Evolutionary conservation across 2,113 vertebrate genomes (phyloP).

Genomic region (Cryptotis parvus): DNA sequence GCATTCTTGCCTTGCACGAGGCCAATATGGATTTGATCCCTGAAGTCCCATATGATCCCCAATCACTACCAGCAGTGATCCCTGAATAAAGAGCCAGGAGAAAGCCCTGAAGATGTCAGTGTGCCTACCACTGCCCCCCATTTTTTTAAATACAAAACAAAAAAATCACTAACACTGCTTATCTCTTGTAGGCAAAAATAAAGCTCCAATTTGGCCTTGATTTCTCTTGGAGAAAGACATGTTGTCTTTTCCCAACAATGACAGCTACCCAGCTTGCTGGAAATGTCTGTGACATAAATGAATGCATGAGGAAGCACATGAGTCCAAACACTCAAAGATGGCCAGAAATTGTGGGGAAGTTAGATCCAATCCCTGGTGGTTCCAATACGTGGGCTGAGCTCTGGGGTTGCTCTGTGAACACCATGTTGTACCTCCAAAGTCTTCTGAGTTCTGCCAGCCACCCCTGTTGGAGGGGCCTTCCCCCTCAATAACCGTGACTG

Average conservation of each 20-base stretch:
- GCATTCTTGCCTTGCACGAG: too few relatives aligned
- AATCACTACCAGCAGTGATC: too few relatives aligned
- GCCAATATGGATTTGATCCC: too few relatives aligned
- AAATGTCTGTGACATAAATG: background rate
- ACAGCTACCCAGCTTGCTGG: background rate
- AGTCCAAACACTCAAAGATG: background rate
- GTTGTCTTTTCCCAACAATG: background rate
- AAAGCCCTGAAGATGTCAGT: too few relatives aligned
- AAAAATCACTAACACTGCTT: background rate
- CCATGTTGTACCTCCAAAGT: slow-evolving; percentile 36
- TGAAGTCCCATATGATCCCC: too few relatives aligned
- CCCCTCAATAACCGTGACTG: slow-evolving; percentile 81
- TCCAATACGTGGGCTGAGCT: background rate
- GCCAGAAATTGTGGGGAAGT: background rate
- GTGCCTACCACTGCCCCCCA: too few relatives aligned
- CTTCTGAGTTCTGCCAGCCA: slow-evolving; percentile 37
- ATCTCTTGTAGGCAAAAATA: slow-evolving; percentile 41
- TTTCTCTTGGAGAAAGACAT: background rate
- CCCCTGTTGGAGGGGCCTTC: slow-evolving; percentile 53
- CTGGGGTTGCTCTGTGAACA: slow-evolving; percentile 5
- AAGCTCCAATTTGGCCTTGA: slow-evolving; percentile 7
- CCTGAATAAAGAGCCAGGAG: background rate
- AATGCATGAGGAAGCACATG: background rate
- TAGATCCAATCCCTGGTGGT: background rate
- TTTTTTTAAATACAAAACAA: too few relatives aligned